Conservation (phyloP, 2,797 vertebrate genomes). For the Aselliscus stoliczkanus region DNA sequence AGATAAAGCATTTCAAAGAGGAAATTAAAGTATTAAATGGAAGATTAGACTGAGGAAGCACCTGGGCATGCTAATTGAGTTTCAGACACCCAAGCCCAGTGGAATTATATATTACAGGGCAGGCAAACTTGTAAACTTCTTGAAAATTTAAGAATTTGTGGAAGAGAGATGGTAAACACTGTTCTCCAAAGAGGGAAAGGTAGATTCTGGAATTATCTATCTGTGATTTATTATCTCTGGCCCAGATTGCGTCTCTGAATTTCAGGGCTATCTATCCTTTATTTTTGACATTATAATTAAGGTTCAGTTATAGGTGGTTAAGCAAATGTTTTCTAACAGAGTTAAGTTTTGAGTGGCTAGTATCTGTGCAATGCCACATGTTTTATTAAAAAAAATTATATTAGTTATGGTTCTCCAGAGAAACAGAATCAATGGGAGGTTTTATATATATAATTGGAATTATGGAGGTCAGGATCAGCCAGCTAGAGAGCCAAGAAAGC, state of each 20-base stretch:
- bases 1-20: slow-evolving; percentile 34
- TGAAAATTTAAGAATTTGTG: background rate
- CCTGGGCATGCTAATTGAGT: background rate
- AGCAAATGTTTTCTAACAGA: background rate
- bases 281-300: background rate
- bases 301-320: background rate
- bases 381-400: background rate
- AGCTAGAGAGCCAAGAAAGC: background rate
- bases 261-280: background rate
- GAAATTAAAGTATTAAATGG: slow-evolving; percentile 39
- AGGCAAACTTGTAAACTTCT: background rate
- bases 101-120: background rate
- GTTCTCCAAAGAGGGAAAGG: background rate
- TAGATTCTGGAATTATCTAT: background rate
- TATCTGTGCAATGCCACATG: background rate
- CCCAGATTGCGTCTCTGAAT: background rate
- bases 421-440: background rate
- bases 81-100: background rate
- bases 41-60: slow-evolving; percentile 20
- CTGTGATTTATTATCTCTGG: background rate
- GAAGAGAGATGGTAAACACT: background rate
- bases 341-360: background rate
- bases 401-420: background rate
- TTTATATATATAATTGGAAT: background rate
- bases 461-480: background rate